Evolutionary conservation across 1,140 invertebrate species (phyloP), one percentile per base, ranked within the genome.

Genomic region (Dolichoris vasculosae): DNA sequence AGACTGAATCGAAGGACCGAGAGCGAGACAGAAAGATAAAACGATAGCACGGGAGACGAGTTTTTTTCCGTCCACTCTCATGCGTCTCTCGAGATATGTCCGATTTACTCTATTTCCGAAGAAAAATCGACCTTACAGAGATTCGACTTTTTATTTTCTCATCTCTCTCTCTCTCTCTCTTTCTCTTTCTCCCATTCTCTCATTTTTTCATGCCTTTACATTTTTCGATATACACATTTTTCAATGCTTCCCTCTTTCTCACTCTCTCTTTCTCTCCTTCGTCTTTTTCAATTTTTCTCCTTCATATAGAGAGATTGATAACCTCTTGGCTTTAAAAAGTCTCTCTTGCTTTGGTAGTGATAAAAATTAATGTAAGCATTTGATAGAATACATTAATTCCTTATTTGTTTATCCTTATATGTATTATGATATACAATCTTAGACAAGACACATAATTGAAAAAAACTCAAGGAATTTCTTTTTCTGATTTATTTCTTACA

Each of bases 91-190:
- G 73, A 86, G 80, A 82, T 82, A 78, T 75, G 73, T 82, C 59
- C 63, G 79, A 82, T 82, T 77, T 82, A 82, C 84, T 86, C 73
- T 82, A 71, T 86, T 77, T 86, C 84, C 71, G 26, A 85, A 77
- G 80, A 86, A 86, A 86, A 86, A 82, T 86, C 73, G 80, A 86
- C 63, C 69, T 63, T 75, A 73, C 64, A 35, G n/a, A 85, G 77
- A 85, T 79, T 85, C 43, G 30, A 73, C 77, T 80, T 64, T 82
- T 82, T 77, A 43, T 59, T 82, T 15, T 46, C 23, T 55, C 48
- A 23, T 23, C 63, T 17, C 63, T 63, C 67, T 63, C 69, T 82
- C 59, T 83, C 55, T 87, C n/a, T 26, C 67, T 43, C 32, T 13
- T 43, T 75, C 35, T 43, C 30, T 7, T 17, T 35, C 4, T 63